Evolutionary conservation across 30 jellyfish, hydroid and myxozoan genomes (phyloP), one percentile per base, ranked within the genome.

Genomic region (Morbakka virulenta): DNA sequence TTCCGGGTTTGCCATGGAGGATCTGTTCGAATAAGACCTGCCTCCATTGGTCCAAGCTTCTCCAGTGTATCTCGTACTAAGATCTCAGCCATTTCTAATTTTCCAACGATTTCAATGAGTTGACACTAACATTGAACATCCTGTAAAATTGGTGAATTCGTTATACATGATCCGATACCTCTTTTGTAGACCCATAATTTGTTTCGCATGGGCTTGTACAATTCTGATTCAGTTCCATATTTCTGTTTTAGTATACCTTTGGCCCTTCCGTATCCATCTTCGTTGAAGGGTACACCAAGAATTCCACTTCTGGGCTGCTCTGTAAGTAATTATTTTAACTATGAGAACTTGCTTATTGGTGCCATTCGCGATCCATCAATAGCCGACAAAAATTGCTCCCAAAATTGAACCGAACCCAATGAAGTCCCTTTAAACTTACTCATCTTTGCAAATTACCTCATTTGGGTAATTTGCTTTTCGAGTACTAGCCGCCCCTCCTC

Each of bases 261-360:
- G 4, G 73, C 87, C 6, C 28, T 75, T 29, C 62, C 70, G 32
- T 74, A 74, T 14, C 86, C 86, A 20, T 74, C 25, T 57, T 57
- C 86, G 9, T n/a, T 74, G 28, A 74, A 74, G 22, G 86, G 86
- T 13, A 74, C 86, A 23, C 86, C 86, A 11, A 69, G 72, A 33
- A 75, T 75, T 63, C 30, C 86, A 25, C 17, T 22, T 32, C 64
- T 72, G 29, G 86, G 86, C 4, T 27, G 65, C 11, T 69, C 14
- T 57, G 70, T 12, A 28, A 75, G 28, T 1, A 75, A 52, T 30
- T 75, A 85, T 62, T 35, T 31, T 62, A 75, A 28, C 72, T 57
- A 75, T 1, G 87, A 75, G 25, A 75, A 75, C 74, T 75, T 57
- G 1, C 86, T 75, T 25, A 75, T 47, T 14, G 76, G 73, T 14